Evolutionary conservation across 2,113 vertebrate genomes (phyloP), one percentile per base, ranked within the genome.

Genomic region (Apodemus sylvaticus): DNA sequence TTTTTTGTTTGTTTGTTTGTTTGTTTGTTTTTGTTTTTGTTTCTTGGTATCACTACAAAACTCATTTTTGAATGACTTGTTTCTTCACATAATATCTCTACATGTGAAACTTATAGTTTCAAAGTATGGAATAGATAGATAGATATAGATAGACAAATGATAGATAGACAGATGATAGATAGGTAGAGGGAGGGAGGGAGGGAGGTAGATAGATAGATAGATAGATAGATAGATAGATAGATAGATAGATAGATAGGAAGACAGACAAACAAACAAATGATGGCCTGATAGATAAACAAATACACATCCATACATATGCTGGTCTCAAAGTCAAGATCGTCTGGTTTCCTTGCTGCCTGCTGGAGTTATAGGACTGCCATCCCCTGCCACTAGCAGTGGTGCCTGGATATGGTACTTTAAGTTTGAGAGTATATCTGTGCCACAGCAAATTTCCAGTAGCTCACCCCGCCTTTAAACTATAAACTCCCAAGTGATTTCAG

Each of bases 1-100:
- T 16, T 53, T 79, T 36, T 71, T 58, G 55, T 58, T 58, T 58
- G n/a, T 58, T 58, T 58, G 20, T 62, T 73, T 71, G 36, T 22
- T 73, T 73, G 31, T 3, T 71, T 73, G 36, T 2, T 64, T n/a
- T n/a, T 74, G 42, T 24, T 11, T 88, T n/a, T 74, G 42, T 24
- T 11, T 88, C 73, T 97, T 92, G 31, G 16, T 39, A 68, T 91
- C 42, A 36, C 16, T 79, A 64, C 64, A 48, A 64, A 92, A 55
- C 74, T 96, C 8, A 42, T 42, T 86, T 87, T 85, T 81, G 77
- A 45, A 90, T 78, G 55, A 51, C 17, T 89, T 94, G 42, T 89
- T 89, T 73, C 36, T 79, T 89, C 51, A 45, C 62, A 68, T 77
- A 73, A 36, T 31, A 90, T 82, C n/a, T 93, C n/a, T 7, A 74